These are phyloP conservation scores for Pilophorus perplexus DNA, from an alignment of 2,888 invertebrate genomes.

Conservation along the genomic window DNA sequence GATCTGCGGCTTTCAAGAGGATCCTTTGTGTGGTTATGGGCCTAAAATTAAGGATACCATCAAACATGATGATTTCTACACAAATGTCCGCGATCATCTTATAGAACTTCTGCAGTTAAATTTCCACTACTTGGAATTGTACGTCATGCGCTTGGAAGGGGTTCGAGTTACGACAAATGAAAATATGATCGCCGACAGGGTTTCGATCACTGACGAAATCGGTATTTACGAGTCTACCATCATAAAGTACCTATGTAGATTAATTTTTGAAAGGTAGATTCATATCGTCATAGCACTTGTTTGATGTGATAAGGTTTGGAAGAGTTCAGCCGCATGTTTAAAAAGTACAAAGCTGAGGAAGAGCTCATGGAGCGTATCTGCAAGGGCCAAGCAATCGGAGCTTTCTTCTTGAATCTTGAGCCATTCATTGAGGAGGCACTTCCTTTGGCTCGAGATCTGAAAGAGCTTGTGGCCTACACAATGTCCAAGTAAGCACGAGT, in stretches of 20 bases:
- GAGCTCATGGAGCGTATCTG: constrained; percentile 15
- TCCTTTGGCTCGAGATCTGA: constrained; percentile 18
- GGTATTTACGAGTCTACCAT: not conserved
- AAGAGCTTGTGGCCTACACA: constrained; percentile 16
- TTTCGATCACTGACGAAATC: constrained; percentile 21
- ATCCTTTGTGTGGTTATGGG: constrained; percentile 64
- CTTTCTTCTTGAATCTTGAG: constrained; percentile 20
- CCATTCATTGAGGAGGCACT: constrained; percentile 17
- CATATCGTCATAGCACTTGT: no score
- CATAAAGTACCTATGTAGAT: not conserved
- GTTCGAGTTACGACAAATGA: constrained; percentile 16
- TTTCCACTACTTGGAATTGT: not conserved
- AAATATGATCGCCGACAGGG: constrained; percentile 19
- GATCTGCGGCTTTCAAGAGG: constrained; percentile 78
- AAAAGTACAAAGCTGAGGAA: constrained; percentile 8
- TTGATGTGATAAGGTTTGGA: constrained; percentile 28
- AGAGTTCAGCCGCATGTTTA: constrained; percentile 22
- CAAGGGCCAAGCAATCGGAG: constrained; percentile 10
- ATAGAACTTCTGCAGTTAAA: constrained; percentile 5
- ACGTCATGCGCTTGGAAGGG: constrained; percentile 10
- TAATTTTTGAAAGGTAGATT: no score
- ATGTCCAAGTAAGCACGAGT: constrained; percentile 12
- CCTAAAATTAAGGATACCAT: constrained; percentile 27
- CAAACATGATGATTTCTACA: constrained; percentile 9
- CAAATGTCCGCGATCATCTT: not conserved